phyloP scores from a whole-genome alignment of 2,113 vertebrate genomes.

The Brienomyrus longianalis region DNA sequence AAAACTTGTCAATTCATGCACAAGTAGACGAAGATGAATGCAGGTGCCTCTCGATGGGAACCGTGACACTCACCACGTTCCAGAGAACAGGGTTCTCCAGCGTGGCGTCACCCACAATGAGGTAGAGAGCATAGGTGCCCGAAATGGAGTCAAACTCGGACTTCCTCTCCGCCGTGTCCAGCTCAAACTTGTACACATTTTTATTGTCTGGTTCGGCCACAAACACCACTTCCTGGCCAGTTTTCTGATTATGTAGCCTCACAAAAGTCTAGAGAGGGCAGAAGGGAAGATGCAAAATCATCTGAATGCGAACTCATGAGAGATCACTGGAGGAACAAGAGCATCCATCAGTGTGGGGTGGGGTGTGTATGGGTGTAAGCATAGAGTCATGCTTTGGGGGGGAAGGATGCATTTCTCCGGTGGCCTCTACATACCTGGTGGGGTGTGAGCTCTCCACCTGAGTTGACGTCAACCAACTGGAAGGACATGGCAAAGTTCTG shows the following conservation, averaged over 20 bases:
- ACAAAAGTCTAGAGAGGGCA: constrained; percentile 79
- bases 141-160: constrained; percentile 91
- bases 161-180: constrained; percentile 88
- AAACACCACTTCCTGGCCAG: constrained; percentile 94
- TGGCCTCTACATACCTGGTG: constrained; percentile 72
- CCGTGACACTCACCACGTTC: constrained; percentile 81
- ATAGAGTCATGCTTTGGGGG: neutral
- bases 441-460: constrained; percentile 85
- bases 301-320: neutral
- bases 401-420: neutral
- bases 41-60: neutral
- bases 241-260: constrained; percentile 91
- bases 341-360: neutral
- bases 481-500: constrained; percentile 96
- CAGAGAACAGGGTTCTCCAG: constrained; percentile 94
- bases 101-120: constrained; percentile 93
- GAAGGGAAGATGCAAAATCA: neutral
- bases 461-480: constrained; percentile 86
- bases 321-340: neutral
- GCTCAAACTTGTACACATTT: constrained; percentile 91
- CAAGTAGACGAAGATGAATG: neutral
- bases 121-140: constrained; percentile 84
- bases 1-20: neutral
- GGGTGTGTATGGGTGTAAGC: neutral
- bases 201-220: constrained; percentile 94